Percentiles rank a stretch among this genome's conserved stretches.
Conservation (phyloP, 2,888 invertebrate species). For the Coleophora flavipennella region DNA sequence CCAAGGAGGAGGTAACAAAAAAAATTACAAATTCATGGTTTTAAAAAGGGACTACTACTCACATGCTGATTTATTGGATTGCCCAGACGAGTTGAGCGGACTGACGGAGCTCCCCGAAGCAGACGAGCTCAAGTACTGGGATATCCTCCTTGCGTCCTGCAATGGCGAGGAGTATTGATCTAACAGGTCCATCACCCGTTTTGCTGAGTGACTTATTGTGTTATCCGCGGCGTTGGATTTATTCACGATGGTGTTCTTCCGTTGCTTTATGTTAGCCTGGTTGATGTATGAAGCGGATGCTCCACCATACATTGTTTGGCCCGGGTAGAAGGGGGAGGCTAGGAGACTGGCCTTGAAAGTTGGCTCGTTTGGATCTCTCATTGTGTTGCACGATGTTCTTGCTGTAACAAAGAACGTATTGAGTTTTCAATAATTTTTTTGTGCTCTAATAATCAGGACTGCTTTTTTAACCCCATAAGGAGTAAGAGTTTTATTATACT, state of each 20-base stretch:
- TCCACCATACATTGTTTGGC: slow-evolving; percentile 83
- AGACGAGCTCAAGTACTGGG: slow-evolving; percentile 35
- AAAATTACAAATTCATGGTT: too few species aligned
- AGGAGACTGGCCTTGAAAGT: slow-evolving; percentile 40
- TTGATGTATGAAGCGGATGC: slow-evolving; percentile 73
- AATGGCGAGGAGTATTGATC: slow-evolving; percentile 88
- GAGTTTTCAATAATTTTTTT: neutral
- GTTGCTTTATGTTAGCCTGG: slow-evolving; percentile 39
- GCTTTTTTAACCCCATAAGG: too few species aligned
- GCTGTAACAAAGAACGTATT: slow-evolving; percentile 28
- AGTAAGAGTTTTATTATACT: too few species aligned
- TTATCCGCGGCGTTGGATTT: slow-evolving; percentile 26
- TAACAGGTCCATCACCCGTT: slow-evolving; percentile 83
- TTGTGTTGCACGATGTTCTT: slow-evolving; percentile 39
- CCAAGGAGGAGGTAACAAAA: too few species aligned
- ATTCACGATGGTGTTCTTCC: slow-evolving; percentile 30
- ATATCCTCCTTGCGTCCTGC: slow-evolving; percentile 84
- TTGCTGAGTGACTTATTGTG: slow-evolving; percentile 80
- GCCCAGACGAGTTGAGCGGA: slow-evolving; percentile 10
- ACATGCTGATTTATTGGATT: slow-evolving; percentile 17
- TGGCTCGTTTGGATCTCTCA: slow-evolving; percentile 43
- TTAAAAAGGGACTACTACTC: slow-evolving; percentile 13
- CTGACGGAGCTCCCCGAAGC: slow-evolving; percentile 3
- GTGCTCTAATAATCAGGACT: neutral
- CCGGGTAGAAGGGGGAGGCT: slow-evolving; percentile 82